Base-by-base conservation (phyloP, 1,140 invertebrate genomes). In the Drosophila watanabei region DNA sequence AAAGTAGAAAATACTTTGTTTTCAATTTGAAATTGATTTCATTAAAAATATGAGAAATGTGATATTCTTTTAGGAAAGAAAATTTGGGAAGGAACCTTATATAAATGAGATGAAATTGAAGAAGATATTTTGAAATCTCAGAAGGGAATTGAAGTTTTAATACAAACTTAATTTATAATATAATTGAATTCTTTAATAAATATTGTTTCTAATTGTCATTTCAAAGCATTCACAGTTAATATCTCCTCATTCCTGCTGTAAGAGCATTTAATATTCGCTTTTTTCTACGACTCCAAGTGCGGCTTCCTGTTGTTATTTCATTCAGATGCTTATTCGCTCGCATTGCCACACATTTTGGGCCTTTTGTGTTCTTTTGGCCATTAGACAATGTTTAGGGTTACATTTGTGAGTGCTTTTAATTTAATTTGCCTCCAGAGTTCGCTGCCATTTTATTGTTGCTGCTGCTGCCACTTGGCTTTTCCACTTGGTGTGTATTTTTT, bases 361-460 rank as follows among this genome's bases (percentile, higher is more conserved):
- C 61, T 48, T 62, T 71, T 60, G 60, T 62, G 32, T 73, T 62
- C 61, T 70, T 60, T 71, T 63, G 80, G 80, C 80, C 75, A 89
- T 89, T 89, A 84, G 75, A 75, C 62, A 68, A 79, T 88, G 65
- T 89, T 87, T 80, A 75, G 72, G 81, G 68, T 80, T 89, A 84
- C 57, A 71, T 78, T 78, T 89, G 84, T 66, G 82, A 89, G 85
- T 75, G 78, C 82, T 89, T 89, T 88, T 89, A 88, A 88, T 88
- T 88, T 88, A 80, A 79, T 79, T 79, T 79, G 64, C 64, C 58
- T 52, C 37, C 30, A 61, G 51, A 79, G 75, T 51, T 79, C 57
- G 64, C 56, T 77, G 72, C 37, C 71, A 75, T 52, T 72, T 77
- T 46, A 73, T 66, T 69, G 75, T 39, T 77, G 45, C 20, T 75